Evolutionary conservation across 1,140 invertebrate species (phyloP), one percentile per base, ranked within the genome.

Genomic region (Asobara japonica): DNA sequence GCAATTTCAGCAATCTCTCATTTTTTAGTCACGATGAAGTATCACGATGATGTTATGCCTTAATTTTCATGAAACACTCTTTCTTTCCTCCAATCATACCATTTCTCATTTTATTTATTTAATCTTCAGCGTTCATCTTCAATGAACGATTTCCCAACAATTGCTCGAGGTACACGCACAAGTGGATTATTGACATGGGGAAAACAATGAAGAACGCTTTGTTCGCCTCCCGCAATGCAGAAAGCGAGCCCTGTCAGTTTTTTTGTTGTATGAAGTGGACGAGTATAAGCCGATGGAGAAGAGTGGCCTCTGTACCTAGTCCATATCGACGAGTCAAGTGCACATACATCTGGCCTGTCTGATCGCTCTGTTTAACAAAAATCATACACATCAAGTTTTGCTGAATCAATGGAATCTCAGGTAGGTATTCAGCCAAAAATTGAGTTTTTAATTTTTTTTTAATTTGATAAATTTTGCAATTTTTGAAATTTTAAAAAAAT

Each of bases 291-390:
- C 22, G 65, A 33, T 41, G 27, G 62, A 22, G 18, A 13, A 1
- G 51, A 56, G 51, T 56, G 51, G 20, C 22, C 51, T 56, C 51
- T 51, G 45, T 51, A 18, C 20, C n/a, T 56, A 27, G 51, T 30
- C 29, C 30, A 56, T 56, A 56, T 20, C 62, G 61, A 67, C 73
- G 76, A 85, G 83, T 85, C 83, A 83, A 85, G 83, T 77, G 76
- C 65, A 56, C 78, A 56, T 83, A 84, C 83, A 85, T 85, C 83
- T 85, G 83, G 82, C 82, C 80, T 78, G 36, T 83, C 75, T 80
- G 83, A 84, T 84, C 79, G 80, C 80, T n/a, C n/a, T 83, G 83
- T 85, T 84, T 85, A 85, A 83, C 82, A 84, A 85, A 84, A 85
- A 85, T 85, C 83, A 84, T 83, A 78, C 51, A 56, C 51, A 56